Base-by-base conservation (phyloP, 1,140 invertebrate genomes). In the Drosophila nebulosa region DNA sequence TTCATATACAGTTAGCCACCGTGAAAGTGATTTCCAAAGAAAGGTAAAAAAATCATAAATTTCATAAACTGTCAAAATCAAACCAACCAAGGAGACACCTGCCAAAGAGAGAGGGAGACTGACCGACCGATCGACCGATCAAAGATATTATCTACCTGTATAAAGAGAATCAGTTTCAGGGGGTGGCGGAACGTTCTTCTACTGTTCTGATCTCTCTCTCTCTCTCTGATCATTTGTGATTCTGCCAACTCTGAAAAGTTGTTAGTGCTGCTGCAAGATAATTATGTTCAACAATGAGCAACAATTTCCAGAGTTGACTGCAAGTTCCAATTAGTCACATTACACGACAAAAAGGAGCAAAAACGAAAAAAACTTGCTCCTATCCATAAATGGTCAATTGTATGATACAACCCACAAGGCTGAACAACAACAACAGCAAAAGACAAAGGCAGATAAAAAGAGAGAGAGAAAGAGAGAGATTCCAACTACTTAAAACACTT, bases 211-310 rank as follows among this genome's bases (percentile, higher is more conserved):
- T 16, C 14, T 16, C 18, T 51, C 46, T 51, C 22, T 51, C 46
- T 74, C n/a, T n/a, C n/a, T n/a, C n/a, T n/a, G n/a, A n/a, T n/a
- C 32, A 74, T 74, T 74, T 71, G 62, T 39, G 53, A 70, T n/a
- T n/a, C n/a, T 66, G 52, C 55, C 14, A 16, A 12, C n/a, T n/a
- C n/a, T 57, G 27, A 21, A 52, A 52, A 26, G 22, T 55, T 39
- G 56, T 24, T 16, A 46, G 39, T 58, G 32, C 14, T 12, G 27
- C n/a, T n/a, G 26, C 56, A n/a, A 69, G 74, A 69, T 76, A 76
- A 76, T 76, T 76, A 76, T 76, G 69, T 76, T 61, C 69, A 76
- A 76, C 69, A 76, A 76, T 76, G 69, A 76, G 64, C 73, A 73
- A 73, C 69, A 73, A 72, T 53, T 76, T 69, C 74, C 14, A 30